phyloP scores from a whole-genome alignment of 1,140 invertebrate genomes.

The Nylanderia fulva region DNA sequence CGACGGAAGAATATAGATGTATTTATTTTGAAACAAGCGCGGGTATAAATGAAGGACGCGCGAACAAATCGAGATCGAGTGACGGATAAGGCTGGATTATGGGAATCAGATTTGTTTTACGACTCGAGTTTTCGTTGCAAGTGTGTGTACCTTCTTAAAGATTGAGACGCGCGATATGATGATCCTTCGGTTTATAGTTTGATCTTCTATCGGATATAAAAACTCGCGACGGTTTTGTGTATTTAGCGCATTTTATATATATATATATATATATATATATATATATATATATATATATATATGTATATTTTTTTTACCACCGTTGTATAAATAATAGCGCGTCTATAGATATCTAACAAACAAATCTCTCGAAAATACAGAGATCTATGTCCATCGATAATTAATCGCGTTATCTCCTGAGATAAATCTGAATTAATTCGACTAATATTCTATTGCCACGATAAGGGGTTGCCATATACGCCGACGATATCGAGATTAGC shows the following conservation, averaged over 20 bases:
- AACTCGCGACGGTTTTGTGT: conserved; percentile 7
- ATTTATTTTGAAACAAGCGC: not conserved
- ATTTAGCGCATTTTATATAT: not conserved
- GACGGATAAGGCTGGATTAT: not conserved
- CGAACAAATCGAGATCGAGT: not conserved
- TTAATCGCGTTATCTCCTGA: not conserved
- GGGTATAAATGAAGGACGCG: not conserved
- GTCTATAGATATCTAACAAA: not conserved
- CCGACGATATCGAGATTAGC: conserved; percentile 13
- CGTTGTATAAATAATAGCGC: conserved; percentile 23
- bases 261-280: not conserved
- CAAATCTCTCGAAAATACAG: not conserved
- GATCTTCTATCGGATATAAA: conserved; percentile 1
- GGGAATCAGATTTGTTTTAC: not conserved
- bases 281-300: not conserved
- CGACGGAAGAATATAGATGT: not conserved
- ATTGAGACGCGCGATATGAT: conserved; percentile 28
- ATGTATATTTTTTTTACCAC: not conserved
- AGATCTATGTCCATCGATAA: not conserved
- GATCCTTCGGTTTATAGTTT: conserved; percentile 35
- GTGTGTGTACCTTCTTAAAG: conserved; percentile 18
- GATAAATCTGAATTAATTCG: not conserved
- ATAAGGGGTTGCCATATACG: not conserved
- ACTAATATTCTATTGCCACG: not conserved
- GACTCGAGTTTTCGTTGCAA: not conserved